Percentiles rank a stretch among this genome's conserved stretches.
Evolutionary conservation across 2,888 invertebrate genomes (phyloP).

Genomic region (Branchipolynoe longqiensis): DNA sequence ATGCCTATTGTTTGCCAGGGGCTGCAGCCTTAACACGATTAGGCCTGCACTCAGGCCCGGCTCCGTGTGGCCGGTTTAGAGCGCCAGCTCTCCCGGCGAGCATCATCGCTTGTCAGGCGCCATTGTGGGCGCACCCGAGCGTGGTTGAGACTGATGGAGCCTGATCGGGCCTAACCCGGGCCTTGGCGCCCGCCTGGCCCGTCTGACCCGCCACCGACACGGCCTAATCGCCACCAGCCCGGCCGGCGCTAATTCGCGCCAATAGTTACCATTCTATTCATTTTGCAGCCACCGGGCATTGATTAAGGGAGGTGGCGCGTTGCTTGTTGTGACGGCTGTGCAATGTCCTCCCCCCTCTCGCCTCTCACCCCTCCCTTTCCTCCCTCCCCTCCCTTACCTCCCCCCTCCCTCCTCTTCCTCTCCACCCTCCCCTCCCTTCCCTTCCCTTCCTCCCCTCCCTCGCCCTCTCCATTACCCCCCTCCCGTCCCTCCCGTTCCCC

Average conservation of each 20-base stretch:
- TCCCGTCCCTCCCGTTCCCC: too few species aligned
- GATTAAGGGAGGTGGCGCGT: conserved; percentile 18
- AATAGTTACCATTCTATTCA: conserved; percentile 55
- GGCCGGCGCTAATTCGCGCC: conserved; percentile 35
- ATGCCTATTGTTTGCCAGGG: conserved; percentile 28
- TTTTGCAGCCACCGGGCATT: conserved; percentile 50
- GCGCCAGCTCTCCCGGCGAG: background rate
- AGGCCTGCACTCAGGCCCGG: background rate
- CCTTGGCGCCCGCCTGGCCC: conserved; percentile 11
- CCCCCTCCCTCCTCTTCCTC: too few species aligned
- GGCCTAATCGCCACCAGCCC: conserved; percentile 25
- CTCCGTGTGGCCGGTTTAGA: conserved; percentile 36
- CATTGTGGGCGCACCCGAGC: conserved; percentile 1
- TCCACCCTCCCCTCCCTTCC: too few species aligned
- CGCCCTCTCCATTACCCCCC: too few species aligned
- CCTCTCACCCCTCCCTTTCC: too few species aligned
- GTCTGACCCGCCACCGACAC: conserved; percentile 25
- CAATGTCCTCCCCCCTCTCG: too few species aligned
- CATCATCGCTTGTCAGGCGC: conserved; percentile 45
- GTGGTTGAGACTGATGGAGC: conserved; percentile 43
- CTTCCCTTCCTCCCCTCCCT: too few species aligned
- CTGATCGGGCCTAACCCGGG: conserved; percentile 40
- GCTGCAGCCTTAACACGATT: conserved; percentile 4
- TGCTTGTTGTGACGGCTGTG: conserved; percentile 28
- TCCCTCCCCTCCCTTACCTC: too few species aligned